Percentiles rank a stretch among this genome's conserved stretches.
Conservation (phyloP, 2,797 vertebrate genomes). For the Botia kubotai region DNA sequence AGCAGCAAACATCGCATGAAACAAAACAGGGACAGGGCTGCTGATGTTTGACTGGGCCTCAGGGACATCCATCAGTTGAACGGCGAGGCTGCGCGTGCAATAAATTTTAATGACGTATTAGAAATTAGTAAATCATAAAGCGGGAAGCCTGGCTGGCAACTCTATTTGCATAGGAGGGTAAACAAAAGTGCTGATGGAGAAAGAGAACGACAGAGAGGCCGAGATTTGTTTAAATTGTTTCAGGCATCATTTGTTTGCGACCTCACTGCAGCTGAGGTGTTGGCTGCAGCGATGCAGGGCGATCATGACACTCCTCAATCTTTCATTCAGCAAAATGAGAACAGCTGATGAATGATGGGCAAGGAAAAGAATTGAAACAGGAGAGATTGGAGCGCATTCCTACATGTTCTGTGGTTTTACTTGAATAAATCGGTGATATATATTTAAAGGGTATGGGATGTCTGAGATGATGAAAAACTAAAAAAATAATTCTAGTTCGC, state of each 20-base stretch:
- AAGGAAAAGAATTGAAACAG: background rate
- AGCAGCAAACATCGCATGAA: slow-evolving; percentile 63
- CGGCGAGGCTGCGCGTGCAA: background rate
- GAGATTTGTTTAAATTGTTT: slow-evolving; percentile 43
- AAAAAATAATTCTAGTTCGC: background rate
- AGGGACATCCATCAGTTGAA: slow-evolving; percentile 38
- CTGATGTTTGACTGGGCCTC: slow-evolving; percentile 45
- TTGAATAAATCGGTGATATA: background rate
- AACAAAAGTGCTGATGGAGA: slow-evolving; percentile 33
- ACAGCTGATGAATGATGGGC: slow-evolving; percentile 14
- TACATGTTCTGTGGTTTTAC: slow-evolving; percentile 10
- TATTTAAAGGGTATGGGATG: background rate
- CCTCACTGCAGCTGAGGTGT: slow-evolving; percentile 6
- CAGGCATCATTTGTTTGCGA: slow-evolving; percentile 43
- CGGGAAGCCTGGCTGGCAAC: slow-evolving; percentile 12
- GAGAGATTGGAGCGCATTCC: background rate
- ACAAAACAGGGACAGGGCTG: slow-evolving; percentile 54
- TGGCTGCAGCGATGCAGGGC: slow-evolving; percentile 22
- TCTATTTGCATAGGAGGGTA: slow-evolving; percentile 42
- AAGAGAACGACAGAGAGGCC: background rate
- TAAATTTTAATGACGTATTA: slow-evolving; percentile 50
- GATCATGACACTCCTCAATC: slow-evolving; percentile 31
- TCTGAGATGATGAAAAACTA: background rate
- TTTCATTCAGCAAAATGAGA: slow-evolving; percentile 23
- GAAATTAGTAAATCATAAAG: slow-evolving; percentile 49